phyloP scores from a whole-genome alignment of 2,888 invertebrate genomes.

The Pegoplata infirma region DNA sequence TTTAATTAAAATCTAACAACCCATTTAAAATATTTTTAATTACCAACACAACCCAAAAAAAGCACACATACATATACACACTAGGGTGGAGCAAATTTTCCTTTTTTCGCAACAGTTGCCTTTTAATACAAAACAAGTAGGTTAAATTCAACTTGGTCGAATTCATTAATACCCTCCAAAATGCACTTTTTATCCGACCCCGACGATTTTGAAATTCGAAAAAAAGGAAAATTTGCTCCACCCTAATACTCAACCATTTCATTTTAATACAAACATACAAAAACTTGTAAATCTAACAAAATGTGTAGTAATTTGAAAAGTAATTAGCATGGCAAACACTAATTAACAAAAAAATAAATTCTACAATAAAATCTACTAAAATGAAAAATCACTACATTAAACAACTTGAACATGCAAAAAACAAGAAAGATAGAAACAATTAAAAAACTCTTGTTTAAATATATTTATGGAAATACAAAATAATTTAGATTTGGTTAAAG shows the following conservation, averaged over 20 bases:
- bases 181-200: too few species aligned
- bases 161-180: too few species aligned
- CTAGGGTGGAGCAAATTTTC: too few species aligned
- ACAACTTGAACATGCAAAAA: background rate
- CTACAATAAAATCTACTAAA: constrained; percentile 40
- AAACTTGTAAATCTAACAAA: constrained; percentile 49
- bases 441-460: constrained; percentile 13
- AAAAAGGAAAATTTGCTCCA: too few species aligned
- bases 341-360: constrained; percentile 62
- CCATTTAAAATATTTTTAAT: constrained; percentile 43
- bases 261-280: constrained; percentile 16
- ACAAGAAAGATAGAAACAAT: constrained; percentile 1
- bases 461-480: too few species aligned
- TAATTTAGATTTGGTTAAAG: background rate
- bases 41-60: constrained; percentile 22
- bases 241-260: background rate
- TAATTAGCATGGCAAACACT: constrained; percentile 63
- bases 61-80: background rate
- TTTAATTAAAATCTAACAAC: constrained; percentile 46
- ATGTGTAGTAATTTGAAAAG: constrained; percentile 58
- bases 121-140: too few species aligned
- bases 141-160: too few species aligned
- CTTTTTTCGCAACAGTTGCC: too few species aligned
- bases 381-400: constrained; percentile 23
- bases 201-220: too few species aligned